A percentile compares a stretch with the other conserved stretches of the same genome.
Evolutionary conservation across 2,888 invertebrate genomes (phyloP).

Genomic region (Drosophila helvetica): DNA sequence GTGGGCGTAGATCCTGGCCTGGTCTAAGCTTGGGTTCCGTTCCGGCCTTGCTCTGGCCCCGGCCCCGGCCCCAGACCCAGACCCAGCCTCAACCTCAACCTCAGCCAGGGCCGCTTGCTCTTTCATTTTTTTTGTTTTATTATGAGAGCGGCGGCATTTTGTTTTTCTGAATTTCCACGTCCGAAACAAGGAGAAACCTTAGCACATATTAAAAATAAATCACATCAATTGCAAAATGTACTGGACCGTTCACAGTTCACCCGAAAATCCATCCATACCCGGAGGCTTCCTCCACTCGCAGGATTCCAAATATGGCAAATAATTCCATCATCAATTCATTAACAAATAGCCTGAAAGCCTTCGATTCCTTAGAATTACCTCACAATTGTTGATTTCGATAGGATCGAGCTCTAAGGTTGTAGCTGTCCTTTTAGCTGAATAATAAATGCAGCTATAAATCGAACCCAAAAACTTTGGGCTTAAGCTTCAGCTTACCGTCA

Average conservation of each 20-base stretch:
- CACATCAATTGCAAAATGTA: slow-evolving; percentile 61
- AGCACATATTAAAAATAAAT: slow-evolving; percentile 61
- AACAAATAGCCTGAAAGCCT: no score
- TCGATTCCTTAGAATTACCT: no score
- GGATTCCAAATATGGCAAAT: no score
- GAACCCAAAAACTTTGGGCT: no score
- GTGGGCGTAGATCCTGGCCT: not conserved
- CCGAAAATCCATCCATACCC: no score
- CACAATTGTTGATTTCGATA: no score
- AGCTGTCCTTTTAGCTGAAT: no score
- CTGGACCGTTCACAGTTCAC: slow-evolving; percentile 20
- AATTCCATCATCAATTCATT: no score
- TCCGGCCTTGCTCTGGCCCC: no score
- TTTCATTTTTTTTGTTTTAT: slow-evolving; percentile 74
- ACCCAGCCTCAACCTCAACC: slow-evolving; percentile 1
- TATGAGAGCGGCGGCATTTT: slow-evolving; percentile 46
- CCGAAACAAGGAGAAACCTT: slow-evolving; percentile 8
- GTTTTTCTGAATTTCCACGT: slow-evolving; percentile 29
- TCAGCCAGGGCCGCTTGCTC: slow-evolving; percentile 47
- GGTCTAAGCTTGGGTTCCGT: not conserved
- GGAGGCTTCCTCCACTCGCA: not conserved
- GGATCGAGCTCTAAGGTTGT: no score
- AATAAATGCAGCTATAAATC: no score
- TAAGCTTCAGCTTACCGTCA: no score
- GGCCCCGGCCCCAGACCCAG: not conserved